phyloP scores from a whole-genome alignment of 2,888 invertebrate species.

The Trachelus troglodyta region DNA sequence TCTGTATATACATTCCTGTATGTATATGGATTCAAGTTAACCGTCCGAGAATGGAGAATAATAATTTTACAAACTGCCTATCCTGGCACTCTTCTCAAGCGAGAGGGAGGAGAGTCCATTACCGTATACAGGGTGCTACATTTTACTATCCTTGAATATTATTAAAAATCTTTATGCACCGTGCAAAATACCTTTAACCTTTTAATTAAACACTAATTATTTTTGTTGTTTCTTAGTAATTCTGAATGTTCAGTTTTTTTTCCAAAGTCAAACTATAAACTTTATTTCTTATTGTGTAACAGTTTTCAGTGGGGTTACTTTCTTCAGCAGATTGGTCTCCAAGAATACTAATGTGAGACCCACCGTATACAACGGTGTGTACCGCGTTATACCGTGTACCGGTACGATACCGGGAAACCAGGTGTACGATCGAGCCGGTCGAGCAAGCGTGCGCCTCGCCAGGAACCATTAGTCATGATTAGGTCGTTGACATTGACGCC shows the following conservation, averaged over 20 bases:
- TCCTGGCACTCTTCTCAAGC: conserved; percentile 20
- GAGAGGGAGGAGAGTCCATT: not conserved
- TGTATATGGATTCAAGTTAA: conserved; percentile 24
- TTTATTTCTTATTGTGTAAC: not conserved
- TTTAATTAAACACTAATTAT: not conserved
- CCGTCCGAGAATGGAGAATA: conserved; percentile 42
- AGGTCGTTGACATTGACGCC: conserved; percentile 53
- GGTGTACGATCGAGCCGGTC: not conserved
- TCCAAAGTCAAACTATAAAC: not conserved
- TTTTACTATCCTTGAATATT: not conserved
- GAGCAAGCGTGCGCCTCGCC: not conserved
- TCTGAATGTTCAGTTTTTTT: not conserved
- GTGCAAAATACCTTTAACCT: not conserved
- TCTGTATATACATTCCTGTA: not conserved
- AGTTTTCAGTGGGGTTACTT: not conserved
- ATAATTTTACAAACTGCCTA: conserved; percentile 47
- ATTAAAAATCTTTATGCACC: not conserved
- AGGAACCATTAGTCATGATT: conserved; percentile 53
- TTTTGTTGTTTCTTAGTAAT: not conserved
- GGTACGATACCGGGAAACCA: not conserved
- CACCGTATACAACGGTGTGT: too few species aligned
- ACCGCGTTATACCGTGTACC: not conserved
- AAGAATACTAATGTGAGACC: not conserved
- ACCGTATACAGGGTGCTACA: not conserved
- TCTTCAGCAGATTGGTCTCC: not conserved